phyloP scores from a whole-genome alignment of 2,113 vertebrate species.

The Gymnarchus niloticus region DNA sequence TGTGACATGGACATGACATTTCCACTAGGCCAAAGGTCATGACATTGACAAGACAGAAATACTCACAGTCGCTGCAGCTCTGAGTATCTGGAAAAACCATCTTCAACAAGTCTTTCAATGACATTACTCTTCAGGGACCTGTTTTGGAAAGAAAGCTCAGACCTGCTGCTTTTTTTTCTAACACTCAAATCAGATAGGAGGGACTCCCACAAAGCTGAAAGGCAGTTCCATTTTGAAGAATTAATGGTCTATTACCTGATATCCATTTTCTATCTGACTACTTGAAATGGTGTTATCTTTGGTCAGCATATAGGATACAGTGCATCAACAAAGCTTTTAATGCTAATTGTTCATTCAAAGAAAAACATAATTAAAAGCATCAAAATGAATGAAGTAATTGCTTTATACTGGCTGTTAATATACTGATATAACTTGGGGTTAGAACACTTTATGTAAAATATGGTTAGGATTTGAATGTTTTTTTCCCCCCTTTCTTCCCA shows the following conservation, averaged over 20 bases:
- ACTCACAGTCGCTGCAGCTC: conserved; percentile 57
- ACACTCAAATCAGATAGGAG: background rate
- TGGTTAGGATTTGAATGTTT: too few relatives aligned
- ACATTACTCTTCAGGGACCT: conserved; percentile 66
- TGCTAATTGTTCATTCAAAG: background rate
- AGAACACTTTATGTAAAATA: too few relatives aligned
- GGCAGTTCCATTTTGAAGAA: background rate
- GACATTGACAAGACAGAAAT: background rate
- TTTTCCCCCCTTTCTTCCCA: too few relatives aligned
- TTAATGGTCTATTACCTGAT: too few relatives aligned
- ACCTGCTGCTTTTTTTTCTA: background rate
- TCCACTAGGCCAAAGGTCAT: background rate
- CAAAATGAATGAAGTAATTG: too few relatives aligned
- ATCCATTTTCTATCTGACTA: background rate
- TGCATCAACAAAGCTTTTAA: background rate
- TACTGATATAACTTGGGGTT: too few relatives aligned
- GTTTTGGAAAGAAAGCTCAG: conserved; percentile 10
- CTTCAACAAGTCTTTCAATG: conserved; percentile 57
- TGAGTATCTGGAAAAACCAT: conserved; percentile 60
- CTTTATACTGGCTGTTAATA: too few relatives aligned
- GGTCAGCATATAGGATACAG: background rate
- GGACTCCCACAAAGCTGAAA: background rate
- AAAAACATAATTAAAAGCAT: too few relatives aligned
- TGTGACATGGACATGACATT: background rate
- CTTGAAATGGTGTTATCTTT: too few relatives aligned